These are phyloP conservation scores for Capromys pilorides DNA, from an alignment of 2,797 vertebrate genomes.

Conservation along the genomic window DNA sequence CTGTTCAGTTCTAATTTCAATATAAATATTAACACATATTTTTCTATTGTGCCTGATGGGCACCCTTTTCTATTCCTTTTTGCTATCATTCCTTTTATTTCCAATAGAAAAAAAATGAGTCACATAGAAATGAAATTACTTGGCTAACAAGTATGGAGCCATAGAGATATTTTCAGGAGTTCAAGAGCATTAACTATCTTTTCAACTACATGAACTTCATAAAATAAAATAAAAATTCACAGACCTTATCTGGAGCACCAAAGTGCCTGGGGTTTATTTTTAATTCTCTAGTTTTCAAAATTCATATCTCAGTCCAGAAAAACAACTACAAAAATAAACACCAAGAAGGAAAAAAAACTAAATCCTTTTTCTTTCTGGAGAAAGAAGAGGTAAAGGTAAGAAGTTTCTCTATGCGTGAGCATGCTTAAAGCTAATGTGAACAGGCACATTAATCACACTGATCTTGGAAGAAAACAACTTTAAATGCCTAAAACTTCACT, in stretches of 20 bases:
- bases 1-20: not conserved
- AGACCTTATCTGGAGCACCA: not conserved
- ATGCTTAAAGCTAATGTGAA: conserved; percentile 23
- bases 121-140: not conserved
- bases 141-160: not conserved
- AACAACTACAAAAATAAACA: not conserved
- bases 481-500: not conserved
- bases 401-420: not conserved
- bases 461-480: conserved; percentile 48
- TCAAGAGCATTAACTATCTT: not conserved
- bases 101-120: not conserved
- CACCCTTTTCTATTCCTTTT: not conserved
- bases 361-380: conserved; percentile 20
- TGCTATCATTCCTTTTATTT: not conserved
- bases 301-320: not conserved
- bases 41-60: not conserved
- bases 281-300: not conserved
- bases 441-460: not conserved
- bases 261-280: not conserved
- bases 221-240: conserved; percentile 35
- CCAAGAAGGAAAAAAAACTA: not conserved
- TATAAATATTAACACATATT: not conserved
- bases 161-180: not conserved
- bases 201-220: conserved; percentile 49
- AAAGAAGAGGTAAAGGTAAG: conserved; percentile 42